Conservation (phyloP, 1,140 invertebrate genomes). For the Holotrichia oblita region DNA sequence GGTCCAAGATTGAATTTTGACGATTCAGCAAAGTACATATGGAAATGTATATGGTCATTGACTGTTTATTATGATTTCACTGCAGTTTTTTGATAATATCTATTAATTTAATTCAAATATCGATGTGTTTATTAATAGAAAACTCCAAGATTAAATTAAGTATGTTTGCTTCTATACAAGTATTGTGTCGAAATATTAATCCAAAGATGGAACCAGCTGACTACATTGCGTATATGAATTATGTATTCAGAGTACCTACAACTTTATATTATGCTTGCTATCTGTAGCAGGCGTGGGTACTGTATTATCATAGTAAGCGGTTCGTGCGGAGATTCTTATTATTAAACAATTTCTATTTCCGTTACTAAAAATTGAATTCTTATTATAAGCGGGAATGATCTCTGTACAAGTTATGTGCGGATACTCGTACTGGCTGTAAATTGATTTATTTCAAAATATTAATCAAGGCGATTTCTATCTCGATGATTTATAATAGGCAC, state of each 20-base stretch:
- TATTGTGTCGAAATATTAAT: constrained; percentile 17
- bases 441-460: constrained; percentile 33
- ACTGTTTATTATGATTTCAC: no score
- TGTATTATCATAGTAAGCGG: constrained; percentile 7
- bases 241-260: constrained; percentile 33
- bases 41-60: no score
- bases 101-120: not conserved
- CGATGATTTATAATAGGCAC: constrained; percentile 4
- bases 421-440: not conserved
- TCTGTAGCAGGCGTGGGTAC: constrained; percentile 20
- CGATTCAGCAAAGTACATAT: no score
- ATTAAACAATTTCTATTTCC: constrained; percentile 22
- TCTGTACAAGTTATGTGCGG: not conserved
- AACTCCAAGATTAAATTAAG: not conserved
- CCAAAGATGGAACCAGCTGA: not conserved
- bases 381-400: not conserved
- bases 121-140: not conserved
- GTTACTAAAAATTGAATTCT: not conserved
- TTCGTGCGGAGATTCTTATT: not conserved
- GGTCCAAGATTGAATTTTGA: no score
- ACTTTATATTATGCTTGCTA: not conserved
- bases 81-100: not conserved
- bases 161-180: not conserved
- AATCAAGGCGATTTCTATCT: not conserved
- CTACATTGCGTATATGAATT: not conserved